Evolutionary conservation across 2,797 vertebrate species (phyloP).

Genomic region (Columba guinea): DNA sequence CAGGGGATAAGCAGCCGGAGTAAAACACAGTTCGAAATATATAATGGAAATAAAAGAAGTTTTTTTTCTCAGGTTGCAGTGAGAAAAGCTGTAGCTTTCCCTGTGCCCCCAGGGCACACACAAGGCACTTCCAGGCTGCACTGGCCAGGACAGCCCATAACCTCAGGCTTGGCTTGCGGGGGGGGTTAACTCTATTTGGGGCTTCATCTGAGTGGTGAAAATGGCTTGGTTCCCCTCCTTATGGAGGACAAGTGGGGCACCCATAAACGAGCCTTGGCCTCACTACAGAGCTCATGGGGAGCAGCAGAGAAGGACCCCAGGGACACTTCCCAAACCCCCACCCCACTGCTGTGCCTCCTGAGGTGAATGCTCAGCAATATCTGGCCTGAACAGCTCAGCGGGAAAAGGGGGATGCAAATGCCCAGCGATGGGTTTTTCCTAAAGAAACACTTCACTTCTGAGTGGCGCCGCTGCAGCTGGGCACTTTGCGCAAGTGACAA

Average conservation of each 20-base stretch:
- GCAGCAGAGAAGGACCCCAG: background rate
- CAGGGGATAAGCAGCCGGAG: background rate
- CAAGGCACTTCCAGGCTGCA: background rate
- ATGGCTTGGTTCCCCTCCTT: background rate
- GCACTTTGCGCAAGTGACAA: background rate
- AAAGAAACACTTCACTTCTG: background rate
- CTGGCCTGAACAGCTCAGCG: background rate
- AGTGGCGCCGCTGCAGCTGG: background rate
- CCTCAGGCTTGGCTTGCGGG: background rate
- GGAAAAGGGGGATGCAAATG: background rate
- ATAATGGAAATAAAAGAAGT: background rate
- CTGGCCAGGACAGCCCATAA: background rate
- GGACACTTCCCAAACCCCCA: fast-evolving
- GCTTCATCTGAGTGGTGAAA: background rate
- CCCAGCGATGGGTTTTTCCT: background rate
- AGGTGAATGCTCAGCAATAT: fast-evolving
- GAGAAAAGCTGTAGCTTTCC: background rate
- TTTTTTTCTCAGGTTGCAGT: background rate
- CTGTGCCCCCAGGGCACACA: background rate
- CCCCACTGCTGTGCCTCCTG: background rate
- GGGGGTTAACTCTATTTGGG: background rate
- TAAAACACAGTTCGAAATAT: background rate
- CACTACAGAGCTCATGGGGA: fast-evolving
- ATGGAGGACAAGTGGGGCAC: background rate
- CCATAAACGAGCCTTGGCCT: background rate